Conservation (phyloP, 2,888 invertebrate species). For the Tolmerus cingulatus region DNA sequence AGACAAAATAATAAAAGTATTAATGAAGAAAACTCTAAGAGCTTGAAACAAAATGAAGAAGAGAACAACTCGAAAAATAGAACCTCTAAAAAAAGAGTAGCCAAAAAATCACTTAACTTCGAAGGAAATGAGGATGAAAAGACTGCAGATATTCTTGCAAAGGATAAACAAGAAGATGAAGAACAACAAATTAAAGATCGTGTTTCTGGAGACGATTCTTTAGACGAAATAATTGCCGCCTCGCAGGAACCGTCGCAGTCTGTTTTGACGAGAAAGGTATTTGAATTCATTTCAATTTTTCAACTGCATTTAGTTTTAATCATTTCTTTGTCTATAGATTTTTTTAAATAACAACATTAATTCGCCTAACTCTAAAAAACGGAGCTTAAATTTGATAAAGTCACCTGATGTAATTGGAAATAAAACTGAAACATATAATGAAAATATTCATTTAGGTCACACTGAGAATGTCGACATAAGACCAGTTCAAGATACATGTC, state of each 20-base stretch:
- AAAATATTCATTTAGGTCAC: neutral
- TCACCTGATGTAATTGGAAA: neutral
- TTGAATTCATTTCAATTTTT: neutral
- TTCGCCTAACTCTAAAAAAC: neutral
- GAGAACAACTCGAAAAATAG: neutral
- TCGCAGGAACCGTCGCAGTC: conserved; percentile 46
- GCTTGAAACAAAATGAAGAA: neutral
- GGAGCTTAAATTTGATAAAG: neutral
- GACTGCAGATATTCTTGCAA: neutral
- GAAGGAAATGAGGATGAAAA: neutral
- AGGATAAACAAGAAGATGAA: neutral
- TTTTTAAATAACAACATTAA: neutral
- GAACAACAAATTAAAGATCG: neutral
- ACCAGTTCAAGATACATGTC: neutral
- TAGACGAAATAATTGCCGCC: conserved; percentile 43
- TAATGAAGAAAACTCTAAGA: neutral
- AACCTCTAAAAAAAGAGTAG: neutral
- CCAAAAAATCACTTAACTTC: conserved; percentile 17
- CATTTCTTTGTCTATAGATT: neutral
- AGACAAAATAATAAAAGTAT: neutral
- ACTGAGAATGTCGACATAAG: neutral
- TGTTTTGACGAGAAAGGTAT: conserved; percentile 45
- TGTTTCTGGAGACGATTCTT: conserved; percentile 8
- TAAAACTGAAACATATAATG: neutral
- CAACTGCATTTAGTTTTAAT: neutral